Percentiles rank a stretch among this genome's conserved stretches.
Conservation (phyloP, 2,888 invertebrate genomes). For the Cacoxenus indagator region DNA sequence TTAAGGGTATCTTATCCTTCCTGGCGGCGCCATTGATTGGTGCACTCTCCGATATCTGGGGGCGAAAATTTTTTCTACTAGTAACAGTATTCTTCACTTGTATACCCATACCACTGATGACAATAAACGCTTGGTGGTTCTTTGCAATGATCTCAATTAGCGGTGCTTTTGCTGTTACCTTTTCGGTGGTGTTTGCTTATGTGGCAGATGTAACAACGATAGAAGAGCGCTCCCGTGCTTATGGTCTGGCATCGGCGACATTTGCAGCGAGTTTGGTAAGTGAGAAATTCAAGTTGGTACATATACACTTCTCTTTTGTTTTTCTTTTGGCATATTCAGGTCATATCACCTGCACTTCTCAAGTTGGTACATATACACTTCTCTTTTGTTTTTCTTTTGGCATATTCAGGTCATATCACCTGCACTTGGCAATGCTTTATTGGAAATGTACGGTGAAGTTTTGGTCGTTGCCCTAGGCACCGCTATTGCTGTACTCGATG, state of each 20-base stretch:
- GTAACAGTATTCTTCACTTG: conserved; percentile 99
- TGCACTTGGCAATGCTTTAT: conserved; percentile 91
- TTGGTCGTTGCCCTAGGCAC: conserved; percentile 96
- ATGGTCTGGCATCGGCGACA: conserved; percentile 98
- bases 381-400: neutral
- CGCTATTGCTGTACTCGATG: conserved; percentile 94
- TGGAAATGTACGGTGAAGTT: conserved; percentile 86
- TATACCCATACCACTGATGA: conserved; percentile 98
- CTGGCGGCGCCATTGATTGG: conserved; percentile 97
- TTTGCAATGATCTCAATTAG: conserved; percentile 99
- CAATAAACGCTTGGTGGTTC: conserved; percentile 99
- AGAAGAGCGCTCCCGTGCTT: conserved; percentile 93
- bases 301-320: neutral
- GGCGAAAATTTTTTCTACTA: conserved; percentile 96
- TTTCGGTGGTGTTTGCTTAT: conserved; percentile 99
- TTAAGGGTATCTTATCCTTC: conserved; percentile 98
- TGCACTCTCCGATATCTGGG: conserved; percentile 98
- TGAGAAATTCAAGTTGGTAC: neutral
- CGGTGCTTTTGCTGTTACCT: conserved; percentile 98
- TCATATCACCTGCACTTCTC: conserved; percentile 97
- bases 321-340: conserved; percentile 43
- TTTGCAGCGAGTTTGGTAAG: conserved; percentile 96
- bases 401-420: conserved; percentile 85
- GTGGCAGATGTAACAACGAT: conserved; percentile 99
- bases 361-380: conserved; percentile 69